Evolutionary conservation across 1,140 invertebrate genomes (phyloP).

Genomic region (Pseudomyrmex dendroicus): DNA sequence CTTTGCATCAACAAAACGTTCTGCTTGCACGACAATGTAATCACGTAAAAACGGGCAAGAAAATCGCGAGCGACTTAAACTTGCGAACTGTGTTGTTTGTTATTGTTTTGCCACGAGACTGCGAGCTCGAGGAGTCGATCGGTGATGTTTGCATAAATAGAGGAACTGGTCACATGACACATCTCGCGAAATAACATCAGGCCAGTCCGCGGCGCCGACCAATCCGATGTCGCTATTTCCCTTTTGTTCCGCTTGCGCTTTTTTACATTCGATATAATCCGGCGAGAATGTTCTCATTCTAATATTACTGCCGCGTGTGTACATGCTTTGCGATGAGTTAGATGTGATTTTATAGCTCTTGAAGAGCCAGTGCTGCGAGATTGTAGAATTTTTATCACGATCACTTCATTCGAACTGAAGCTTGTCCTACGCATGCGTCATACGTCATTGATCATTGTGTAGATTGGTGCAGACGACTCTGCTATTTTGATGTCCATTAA

Average conservation of each 20-base stretch:
- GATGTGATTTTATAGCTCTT: too few relatives aligned
- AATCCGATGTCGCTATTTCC: slow-evolving; percentile 8
- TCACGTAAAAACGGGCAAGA: slow-evolving; percentile 42
- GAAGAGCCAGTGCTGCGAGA: too few relatives aligned
- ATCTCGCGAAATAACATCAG: slow-evolving; percentile 41
- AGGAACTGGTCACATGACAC: slow-evolving; percentile 79
- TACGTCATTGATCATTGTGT: too few relatives aligned
- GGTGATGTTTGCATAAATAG: slow-evolving; percentile 74
- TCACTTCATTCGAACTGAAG: neutral
- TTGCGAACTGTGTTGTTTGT: slow-evolving; percentile 64
- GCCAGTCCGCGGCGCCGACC: slow-evolving; percentile 3
- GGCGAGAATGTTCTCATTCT: slow-evolving; percentile 31
- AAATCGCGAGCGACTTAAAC: slow-evolving; percentile 34
- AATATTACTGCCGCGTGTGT: neutral
- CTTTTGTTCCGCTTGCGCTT: neutral
- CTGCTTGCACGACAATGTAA: slow-evolving; percentile 15
- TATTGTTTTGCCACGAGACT: slow-evolving; percentile 79
- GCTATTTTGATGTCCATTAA: too few relatives aligned
- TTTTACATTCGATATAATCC: neutral
- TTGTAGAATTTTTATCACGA: neutral
- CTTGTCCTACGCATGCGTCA: too few relatives aligned
- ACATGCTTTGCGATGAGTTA: neutral
- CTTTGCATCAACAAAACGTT: neutral
- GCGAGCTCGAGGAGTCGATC: slow-evolving; percentile 71
- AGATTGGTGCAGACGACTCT: too few relatives aligned